Evolutionary conservation across 2,888 invertebrate species (phyloP).

Genomic region (Sphaerophoria taeniata): DNA sequence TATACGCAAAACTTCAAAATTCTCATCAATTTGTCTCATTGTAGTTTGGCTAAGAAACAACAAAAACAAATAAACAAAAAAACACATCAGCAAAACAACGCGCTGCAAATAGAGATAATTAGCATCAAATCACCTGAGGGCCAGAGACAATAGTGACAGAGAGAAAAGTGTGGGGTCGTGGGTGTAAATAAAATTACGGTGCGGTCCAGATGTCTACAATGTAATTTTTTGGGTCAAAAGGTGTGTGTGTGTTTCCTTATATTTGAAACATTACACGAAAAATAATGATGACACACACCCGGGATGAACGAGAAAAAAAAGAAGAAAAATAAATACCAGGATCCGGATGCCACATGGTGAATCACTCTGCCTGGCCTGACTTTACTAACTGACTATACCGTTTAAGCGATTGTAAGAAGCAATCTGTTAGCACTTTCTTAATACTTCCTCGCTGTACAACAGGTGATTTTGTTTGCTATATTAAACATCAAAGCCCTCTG

Average conservation of each 20-base stretch:
- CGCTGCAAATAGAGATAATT: slow-evolving; percentile 29
- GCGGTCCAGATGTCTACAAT: slow-evolving; percentile 31
- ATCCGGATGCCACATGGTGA: slow-evolving; percentile 27
- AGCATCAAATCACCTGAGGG: neutral
- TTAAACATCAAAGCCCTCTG: slow-evolving; percentile 43
- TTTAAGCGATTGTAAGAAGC: neutral
- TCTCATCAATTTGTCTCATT: slow-evolving; percentile 31
- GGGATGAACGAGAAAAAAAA: slow-evolving; percentile 6
- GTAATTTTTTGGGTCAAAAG: slow-evolving; percentile 10
- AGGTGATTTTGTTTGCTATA: slow-evolving; percentile 49
- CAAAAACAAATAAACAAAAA: neutral
- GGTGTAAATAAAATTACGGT: neutral
- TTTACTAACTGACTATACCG: neutral
- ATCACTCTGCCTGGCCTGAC: neutral
- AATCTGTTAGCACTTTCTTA: slow-evolving; percentile 42
- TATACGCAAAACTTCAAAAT: slow-evolving; percentile 9
- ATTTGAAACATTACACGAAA: neutral
- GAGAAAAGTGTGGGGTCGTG: neutral
- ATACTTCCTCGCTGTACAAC: slow-evolving; percentile 34
- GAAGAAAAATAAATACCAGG: slow-evolving; percentile 9
- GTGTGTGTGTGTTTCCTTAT: neutral
- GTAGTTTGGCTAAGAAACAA: neutral
- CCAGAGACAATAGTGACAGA: neutral
- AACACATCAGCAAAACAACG: slow-evolving; percentile 8
- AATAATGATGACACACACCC: neutral